Percentiles rank a stretch among this genome's conserved stretches.
phyloP scores from a whole-genome alignment of 2,113 vertebrate species.

The Rutilus rutilus region DNA sequence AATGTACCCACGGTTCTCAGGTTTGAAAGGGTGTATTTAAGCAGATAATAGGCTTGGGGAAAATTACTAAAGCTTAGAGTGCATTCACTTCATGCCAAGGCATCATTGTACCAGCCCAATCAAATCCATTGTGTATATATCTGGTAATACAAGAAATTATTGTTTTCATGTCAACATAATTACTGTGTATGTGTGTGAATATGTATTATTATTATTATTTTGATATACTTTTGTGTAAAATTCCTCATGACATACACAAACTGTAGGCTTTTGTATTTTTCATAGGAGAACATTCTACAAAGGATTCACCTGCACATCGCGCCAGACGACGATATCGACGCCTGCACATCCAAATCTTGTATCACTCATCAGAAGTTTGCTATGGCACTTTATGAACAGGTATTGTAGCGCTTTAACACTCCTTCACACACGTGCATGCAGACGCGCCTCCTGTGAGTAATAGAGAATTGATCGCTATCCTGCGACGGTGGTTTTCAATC shows the following conservation, averaged over 20 bases:
- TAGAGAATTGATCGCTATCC: not conserved
- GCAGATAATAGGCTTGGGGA: slow-evolving; percentile 39
- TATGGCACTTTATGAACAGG: slow-evolving; percentile 97
- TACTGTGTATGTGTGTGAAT: not conserved
- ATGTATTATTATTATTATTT: not conserved
- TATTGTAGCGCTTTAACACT: slow-evolving; percentile 57
- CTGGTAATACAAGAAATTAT: not conserved
- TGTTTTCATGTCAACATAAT: not conserved
- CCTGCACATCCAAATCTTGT: slow-evolving; percentile 95
- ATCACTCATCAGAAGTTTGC: slow-evolving; percentile 99
- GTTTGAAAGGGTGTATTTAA: slow-evolving; percentile 32
- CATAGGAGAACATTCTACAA: slow-evolving; percentile 92
- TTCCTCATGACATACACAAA: not conserved
- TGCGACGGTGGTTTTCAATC: not conserved
- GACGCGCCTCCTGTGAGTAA: not conserved
- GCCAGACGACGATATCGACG: slow-evolving; percentile 85
- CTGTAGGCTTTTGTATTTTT: not conserved
- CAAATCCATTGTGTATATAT: not conserved
- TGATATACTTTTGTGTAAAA: not conserved
- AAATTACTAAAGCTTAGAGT: slow-evolving; percentile 39
- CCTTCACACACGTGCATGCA: not conserved
- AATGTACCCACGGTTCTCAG: slow-evolving; percentile 2
- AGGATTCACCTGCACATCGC: slow-evolving; percentile 95
- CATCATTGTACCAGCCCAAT: slow-evolving; percentile 10
- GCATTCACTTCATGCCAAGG: slow-evolving; percentile 7